These are phyloP conservation scores for Coremacera marginata DNA, from an alignment of 2,888 invertebrate species.

Conservation along the genomic window DNA sequence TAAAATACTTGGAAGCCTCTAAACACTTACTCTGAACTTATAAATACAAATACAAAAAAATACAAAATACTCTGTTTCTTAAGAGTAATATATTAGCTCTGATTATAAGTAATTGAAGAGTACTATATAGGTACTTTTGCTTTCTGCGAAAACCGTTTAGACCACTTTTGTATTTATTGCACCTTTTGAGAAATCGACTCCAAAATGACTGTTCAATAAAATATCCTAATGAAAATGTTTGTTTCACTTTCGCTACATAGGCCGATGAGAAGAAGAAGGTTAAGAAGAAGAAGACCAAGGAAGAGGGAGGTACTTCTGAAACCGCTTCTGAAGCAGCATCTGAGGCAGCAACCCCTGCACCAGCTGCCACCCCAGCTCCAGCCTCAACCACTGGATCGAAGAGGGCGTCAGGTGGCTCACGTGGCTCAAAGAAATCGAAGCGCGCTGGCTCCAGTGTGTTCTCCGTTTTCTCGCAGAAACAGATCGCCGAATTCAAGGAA, in stretches of 20 bases:
- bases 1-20: too few species aligned
- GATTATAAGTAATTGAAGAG: too few species aligned
- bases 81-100: too few species aligned
- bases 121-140: too few species aligned
- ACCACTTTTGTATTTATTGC: conserved; percentile 21
- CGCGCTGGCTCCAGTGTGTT: conserved; percentile 94
- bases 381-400: conserved; percentile 81
- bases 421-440: conserved; percentile 77
- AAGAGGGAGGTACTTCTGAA: conserved; percentile 73
- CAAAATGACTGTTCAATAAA: not conserved
- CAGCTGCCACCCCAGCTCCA: conserved; percentile 78
- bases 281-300: conserved; percentile 88
- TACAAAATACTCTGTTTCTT: too few species aligned
- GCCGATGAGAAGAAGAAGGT: conserved; percentile 96
- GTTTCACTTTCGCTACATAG: conserved; percentile 70
- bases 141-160: too few species aligned
- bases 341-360: conserved; percentile 77
- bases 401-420: conserved; percentile 81
- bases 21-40: too few species aligned
- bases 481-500: conserved; percentile 97
- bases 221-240: not conserved
- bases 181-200: too few species aligned
- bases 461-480: conserved; percentile 96
- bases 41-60: too few species aligned
- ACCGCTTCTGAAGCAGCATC: conserved; percentile 73